Base-by-base conservation (phyloP, 2,797 vertebrate genomes). In the Notolabrus celidotus region DNA sequence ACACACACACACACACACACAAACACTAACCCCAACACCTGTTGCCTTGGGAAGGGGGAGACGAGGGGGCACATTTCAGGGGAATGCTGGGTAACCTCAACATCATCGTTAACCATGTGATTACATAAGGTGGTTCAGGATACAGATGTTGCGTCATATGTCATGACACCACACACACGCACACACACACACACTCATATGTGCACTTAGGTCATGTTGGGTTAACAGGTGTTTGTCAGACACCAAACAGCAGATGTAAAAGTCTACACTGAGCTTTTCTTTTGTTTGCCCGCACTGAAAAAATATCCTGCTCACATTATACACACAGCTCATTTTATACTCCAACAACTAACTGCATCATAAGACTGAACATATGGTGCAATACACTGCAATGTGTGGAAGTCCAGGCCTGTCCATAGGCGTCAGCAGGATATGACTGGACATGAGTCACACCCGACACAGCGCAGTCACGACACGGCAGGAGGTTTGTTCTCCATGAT, bases 141-240 rank as follows among this genome's bases (percentile, higher is more conserved):
- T 70, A 60, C 83, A 86, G 77, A 81, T 83, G 79, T 84, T 86
- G 43, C 71, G 66, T 77, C 72, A 85, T n/a, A 53, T 51, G 2
- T 15, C 65, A 47, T 19, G 4, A 29, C 10, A 27, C 17, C 33
- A 2, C n/a, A 53, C 7, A 14, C 2, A 67, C 10, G 33, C 49
- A 45, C 42, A 62, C 17, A 41, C 31, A 20, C 31, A 67, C 49
- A 49, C 15, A 51, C 29, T 53, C 63, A 56, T 39, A 19, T 20
- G 14, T 12, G 41, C 41, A 19, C 39, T 41, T n/a, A 50, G 45
- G 53, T 74, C 80, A 71, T 19, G 15, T 16, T 41, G 46, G 27
- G 39, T 54, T 25, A 82, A 63, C 75, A 79, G 81, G 61, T 85
- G 68, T 63, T 33, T 74, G 74, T 68, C 57, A 55, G 56, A 20